phyloP scores from a whole-genome alignment of 2,888 invertebrate genomes.

The Apamea monoglypha region DNA sequence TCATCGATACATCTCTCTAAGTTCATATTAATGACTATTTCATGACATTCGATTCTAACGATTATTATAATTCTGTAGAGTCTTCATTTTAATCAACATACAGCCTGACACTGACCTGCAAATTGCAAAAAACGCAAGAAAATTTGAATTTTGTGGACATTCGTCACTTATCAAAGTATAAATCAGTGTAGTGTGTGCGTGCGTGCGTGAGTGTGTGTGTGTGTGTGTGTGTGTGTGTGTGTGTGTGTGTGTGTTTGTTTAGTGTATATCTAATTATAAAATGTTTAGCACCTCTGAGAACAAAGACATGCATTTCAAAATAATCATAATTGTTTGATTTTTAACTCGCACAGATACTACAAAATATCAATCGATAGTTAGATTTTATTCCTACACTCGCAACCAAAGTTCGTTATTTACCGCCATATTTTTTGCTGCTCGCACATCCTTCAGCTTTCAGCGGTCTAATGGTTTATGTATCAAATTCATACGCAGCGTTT shows the following conservation, averaged over 20 bases:
- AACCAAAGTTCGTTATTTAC: conserved; percentile 11
- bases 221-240: no score
- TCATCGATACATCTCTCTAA: no score
- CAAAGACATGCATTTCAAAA: not conserved
- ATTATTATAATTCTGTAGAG: no score
- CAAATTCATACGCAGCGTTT: conserved; percentile 62
- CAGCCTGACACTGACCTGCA: not conserved
- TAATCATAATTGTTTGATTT: not conserved
- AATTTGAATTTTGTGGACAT: not conserved
- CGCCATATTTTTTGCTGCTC: conserved; percentile 10
- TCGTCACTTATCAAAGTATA: not conserved
- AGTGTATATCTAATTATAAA: no score
- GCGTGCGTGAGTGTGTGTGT: no score
- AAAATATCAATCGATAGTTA: not conserved
- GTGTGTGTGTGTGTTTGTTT: no score
- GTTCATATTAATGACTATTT: no score
- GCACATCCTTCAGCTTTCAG: conserved; percentile 27
- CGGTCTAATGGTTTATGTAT: conserved; percentile 59
- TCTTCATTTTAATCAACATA: no score
- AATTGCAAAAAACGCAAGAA: not conserved
- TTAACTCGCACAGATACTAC: not conserved
- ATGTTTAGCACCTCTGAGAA: not conserved
- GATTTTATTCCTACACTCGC: not conserved
- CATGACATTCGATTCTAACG: no score
- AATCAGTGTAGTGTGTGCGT: no score